phyloP scores from a whole-genome alignment of 2,113 vertebrate species.

The Colistium nudipinnis region DNA sequence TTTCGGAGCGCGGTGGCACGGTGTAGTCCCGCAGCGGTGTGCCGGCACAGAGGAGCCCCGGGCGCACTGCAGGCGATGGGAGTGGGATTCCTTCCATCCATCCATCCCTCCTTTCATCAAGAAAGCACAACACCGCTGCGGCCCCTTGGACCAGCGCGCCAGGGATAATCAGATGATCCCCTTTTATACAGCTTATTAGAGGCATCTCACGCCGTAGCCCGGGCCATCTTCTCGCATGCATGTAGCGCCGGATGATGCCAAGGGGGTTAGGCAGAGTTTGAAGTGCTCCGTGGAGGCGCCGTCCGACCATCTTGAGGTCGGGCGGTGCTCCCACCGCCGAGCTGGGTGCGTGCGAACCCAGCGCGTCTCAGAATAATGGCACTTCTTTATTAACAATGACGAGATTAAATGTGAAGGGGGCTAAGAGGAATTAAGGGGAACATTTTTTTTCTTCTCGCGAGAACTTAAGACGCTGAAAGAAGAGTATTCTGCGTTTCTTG shows the following conservation, averaged over 20 bases:
- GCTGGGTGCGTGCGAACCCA: conserved; percentile 47
- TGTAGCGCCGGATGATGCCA: conserved; percentile 64
- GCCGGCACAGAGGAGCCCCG: conserved; percentile 68
- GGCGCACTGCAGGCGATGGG: conserved; percentile 78
- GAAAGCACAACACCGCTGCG: conserved; percentile 74
- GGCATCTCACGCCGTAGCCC: conserved; percentile 72
- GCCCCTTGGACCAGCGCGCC: conserved; percentile 71
- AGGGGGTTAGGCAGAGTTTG: conserved; percentile 74
- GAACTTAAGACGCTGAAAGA: conserved; percentile 63
- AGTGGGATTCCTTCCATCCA: conserved; percentile 76
- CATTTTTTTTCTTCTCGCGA: too few species aligned
- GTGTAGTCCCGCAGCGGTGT: conserved; percentile 60
- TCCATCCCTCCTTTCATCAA: conserved; percentile 82
- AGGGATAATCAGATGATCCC: conserved; percentile 80
- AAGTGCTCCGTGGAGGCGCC: conserved; percentile 58
- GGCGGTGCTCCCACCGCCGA: conserved; percentile 50
- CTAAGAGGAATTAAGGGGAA: conserved; percentile 71
- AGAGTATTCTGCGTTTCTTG: conserved; percentile 60
- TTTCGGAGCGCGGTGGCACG: conserved; percentile 70
- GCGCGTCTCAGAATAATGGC: conserved; percentile 52
- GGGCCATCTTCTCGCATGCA: conserved; percentile 70
- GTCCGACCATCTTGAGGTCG: conserved; percentile 68
- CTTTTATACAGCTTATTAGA: conserved; percentile 82
- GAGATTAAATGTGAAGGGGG: conserved; percentile 75
- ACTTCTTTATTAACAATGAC: conserved; percentile 72